These are phyloP conservation scores for Netta rufina DNA, from an alignment of 2,797 vertebrate genomes.

Conservation along the genomic window DNA sequence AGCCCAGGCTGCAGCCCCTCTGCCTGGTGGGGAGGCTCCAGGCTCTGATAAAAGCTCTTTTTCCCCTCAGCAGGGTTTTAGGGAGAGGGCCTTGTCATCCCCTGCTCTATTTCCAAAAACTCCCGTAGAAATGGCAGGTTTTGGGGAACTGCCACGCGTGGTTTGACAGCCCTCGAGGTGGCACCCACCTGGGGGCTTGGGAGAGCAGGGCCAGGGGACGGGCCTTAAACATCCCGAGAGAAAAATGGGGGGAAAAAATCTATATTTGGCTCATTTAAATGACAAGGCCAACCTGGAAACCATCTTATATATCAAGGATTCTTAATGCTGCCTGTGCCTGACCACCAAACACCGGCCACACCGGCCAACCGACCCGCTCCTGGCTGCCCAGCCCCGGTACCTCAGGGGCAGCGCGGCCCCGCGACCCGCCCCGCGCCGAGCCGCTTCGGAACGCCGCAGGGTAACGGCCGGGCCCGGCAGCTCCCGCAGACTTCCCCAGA, in stretches of 20 bases:
- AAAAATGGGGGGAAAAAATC: rapidly evolving
- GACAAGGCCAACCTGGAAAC: background rate
- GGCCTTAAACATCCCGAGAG: rapidly evolving
- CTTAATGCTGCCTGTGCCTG: background rate
- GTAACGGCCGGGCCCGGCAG: too few species aligned
- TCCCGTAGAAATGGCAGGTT: rapidly evolving
- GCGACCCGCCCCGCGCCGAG: too few species aligned
- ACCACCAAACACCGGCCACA: background rate
- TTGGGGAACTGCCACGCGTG: background rate
- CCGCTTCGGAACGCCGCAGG: too few species aligned
- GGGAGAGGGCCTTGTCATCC: background rate
- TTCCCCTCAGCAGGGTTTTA: background rate
- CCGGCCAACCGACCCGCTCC: background rate
- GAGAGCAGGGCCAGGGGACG: rapidly evolving
- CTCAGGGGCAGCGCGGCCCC: too few species aligned
- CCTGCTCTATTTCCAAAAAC: background rate
- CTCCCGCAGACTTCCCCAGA: too few species aligned
- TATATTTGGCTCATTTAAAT: background rate
- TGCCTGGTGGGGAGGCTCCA: background rate
- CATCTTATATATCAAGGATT: rapidly evolving
- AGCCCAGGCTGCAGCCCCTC: background rate
- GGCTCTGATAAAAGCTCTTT: background rate
- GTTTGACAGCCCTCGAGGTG: background rate
- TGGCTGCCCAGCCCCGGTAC: too few species aligned
- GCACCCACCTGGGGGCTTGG: rapidly evolving